Base-by-base conservation (phyloP, 2,888 invertebrate genomes). In the Callinectes sapidus region DNA sequence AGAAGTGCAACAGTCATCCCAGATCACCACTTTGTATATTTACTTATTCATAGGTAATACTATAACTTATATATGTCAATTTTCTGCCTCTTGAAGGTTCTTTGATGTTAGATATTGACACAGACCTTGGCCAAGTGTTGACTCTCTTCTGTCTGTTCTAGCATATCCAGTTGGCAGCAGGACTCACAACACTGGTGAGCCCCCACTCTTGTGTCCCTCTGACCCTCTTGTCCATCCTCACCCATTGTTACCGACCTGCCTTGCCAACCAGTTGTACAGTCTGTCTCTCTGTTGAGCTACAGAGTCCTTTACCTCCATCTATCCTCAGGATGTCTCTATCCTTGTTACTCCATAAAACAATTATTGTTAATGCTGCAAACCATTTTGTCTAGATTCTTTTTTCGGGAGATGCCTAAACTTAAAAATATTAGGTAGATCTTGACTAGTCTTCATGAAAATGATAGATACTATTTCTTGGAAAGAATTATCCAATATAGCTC, bases 181-280 rank as follows among this genome's bases (percentile, higher is more conserved):
- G 93, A 91, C 91, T 93, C 89, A 93, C 93, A 77, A 93, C 93
- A 35, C 90, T 93, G 93, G 93, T 93, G 93, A 93, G 93, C 81
- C 90, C 54, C 90, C 39, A 39, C 39, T 23, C 32, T 87, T n/a
- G 23, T n/a, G 39, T 48, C 90, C 90, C 48, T 28, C 32, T 18
- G 13, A 28, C 39, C 18, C 39, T 87, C 28, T 42, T n/a, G 39
- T 48, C 85, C 81, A 23, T 88, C 18, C 88, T n/a, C 32, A 35
- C 28, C 61, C 16, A 10, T 28, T 61, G 23, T 61, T 32, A 18
- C 23, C 32, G 18, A 55, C 39, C 6, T 32, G n/a, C 10, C 71
- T 71, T 71, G 71, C 71, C 61, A 28, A 28, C 71, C n/a, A 71
- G n/a, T 71, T 71, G 71, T 71, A 71, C n/a, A 71, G 87, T 48